Evolutionary conservation across 2,113 vertebrate species (phyloP).

Genomic region (Xenopus borealis): DNA sequence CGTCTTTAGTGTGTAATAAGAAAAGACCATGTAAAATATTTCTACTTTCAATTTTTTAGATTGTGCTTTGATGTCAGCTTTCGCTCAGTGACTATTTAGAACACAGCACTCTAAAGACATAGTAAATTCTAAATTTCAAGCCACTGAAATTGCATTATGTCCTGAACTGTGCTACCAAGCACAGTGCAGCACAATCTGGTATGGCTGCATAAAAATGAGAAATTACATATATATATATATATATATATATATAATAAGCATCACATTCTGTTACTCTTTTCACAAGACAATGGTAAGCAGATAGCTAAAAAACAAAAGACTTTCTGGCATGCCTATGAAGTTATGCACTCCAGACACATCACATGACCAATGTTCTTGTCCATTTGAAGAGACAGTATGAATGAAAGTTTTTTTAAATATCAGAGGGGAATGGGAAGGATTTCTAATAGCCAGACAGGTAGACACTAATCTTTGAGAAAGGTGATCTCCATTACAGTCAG

Average conservation of each 20-base stretch:
- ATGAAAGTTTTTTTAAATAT: neutral
- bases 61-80: neutral
- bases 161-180: neutral
- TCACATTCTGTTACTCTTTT: neutral
- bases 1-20: neutral
- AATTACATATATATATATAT: conserved; percentile 11
- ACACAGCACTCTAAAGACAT: neutral
- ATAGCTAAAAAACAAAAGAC: neutral
- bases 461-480: conserved; percentile 13
- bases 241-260: too few relatives aligned
- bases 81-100: neutral
- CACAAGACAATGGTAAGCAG: neutral
- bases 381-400: neutral
- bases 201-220: conserved; percentile 3
- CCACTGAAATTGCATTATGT: neutral
- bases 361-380: neutral
- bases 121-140: conserved; percentile 3
- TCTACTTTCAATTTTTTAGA: neutral
- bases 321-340: neutral
- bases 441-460: conserved; percentile 1
- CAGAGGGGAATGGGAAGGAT: conserved; percentile 5
- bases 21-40: neutral
- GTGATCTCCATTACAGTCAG: conserved; percentile 16
- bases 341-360: neutral
- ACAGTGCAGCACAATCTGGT: neutral